Evolutionary conservation across 1,140 invertebrate genomes (phyloP).

Genomic region (Chymomyza costata): DNA sequence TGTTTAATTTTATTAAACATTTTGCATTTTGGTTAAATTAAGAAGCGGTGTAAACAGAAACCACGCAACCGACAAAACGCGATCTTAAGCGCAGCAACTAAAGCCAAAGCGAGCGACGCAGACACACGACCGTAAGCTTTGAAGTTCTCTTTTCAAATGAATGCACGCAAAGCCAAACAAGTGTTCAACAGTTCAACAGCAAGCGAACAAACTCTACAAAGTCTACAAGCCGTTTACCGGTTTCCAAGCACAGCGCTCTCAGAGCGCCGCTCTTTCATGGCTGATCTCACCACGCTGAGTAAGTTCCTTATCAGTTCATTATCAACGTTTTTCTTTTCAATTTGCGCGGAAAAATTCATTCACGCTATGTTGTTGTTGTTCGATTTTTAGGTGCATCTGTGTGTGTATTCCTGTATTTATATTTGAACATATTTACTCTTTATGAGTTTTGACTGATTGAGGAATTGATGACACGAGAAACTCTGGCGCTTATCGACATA

Average conservation of each 20-base stretch:
- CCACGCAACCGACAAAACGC: conserved; percentile 29
- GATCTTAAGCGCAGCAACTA: conserved; percentile 26
- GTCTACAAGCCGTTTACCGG: conserved; percentile 49
- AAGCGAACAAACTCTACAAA: conserved; percentile 36
- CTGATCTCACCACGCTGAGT: background rate
- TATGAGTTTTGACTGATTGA: conserved; percentile 61
- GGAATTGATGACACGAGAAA: conserved; percentile 39
- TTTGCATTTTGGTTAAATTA: conserved; percentile 26
- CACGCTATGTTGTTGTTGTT: conserved; percentile 48
- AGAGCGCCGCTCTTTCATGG: conserved; percentile 8
- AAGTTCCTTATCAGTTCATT: too few species aligned
- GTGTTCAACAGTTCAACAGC: conserved; percentile 32
- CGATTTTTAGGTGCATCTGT: background rate
- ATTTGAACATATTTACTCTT: conserved; percentile 51
- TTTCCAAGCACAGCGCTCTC: conserved; percentile 17
- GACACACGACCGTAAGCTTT: conserved; percentile 45
- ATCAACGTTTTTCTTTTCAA: conserved; percentile 30
- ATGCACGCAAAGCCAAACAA: conserved; percentile 55
- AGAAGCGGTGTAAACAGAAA: conserved; percentile 24
- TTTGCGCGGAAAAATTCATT: conserved; percentile 65
- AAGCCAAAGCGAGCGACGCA: conserved; percentile 8
- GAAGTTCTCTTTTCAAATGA: conserved; percentile 52
- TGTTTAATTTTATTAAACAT: conserved; percentile 30
- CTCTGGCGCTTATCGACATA: conserved; percentile 41
- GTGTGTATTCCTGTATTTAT: conserved; percentile 27